Conservation (phyloP, 2,888 invertebrate species). For the Eurytoma californica region DNA sequence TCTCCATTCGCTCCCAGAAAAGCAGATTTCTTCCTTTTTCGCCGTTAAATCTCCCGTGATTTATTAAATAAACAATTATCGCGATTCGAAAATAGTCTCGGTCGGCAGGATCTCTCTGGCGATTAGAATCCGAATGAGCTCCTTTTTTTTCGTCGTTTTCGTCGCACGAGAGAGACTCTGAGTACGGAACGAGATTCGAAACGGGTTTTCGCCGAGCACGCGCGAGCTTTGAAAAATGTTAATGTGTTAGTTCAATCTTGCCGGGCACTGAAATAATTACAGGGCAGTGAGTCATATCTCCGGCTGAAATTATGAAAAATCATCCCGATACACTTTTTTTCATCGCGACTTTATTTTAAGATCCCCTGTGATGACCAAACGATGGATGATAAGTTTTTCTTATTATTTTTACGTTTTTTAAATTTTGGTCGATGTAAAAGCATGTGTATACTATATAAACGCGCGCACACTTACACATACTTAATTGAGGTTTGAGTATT, state of each 20-base stretch:
- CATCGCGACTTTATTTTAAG: constrained; percentile 33
- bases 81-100: constrained; percentile 27
- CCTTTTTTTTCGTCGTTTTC: constrained; percentile 1
- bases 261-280: constrained; percentile 51
- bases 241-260: constrained; percentile 43
- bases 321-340: constrained; percentile 12
- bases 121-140: constrained; percentile 7
- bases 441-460: not conserved
- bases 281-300: constrained; percentile 51
- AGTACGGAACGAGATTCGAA: constrained; percentile 46
- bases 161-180: not conserved
- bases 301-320: constrained; percentile 36
- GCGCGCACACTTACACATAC: not conserved
- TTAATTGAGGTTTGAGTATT: not conserved
- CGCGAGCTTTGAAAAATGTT: constrained; percentile 40
- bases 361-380: not conserved
- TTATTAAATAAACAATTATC: constrained; percentile 43
- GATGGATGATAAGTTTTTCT: constrained; percentile 24
- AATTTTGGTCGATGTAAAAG: no score
- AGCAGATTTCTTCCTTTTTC: constrained; percentile 16
- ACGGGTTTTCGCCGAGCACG: constrained; percentile 40
- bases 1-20: not conserved
- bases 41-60: constrained; percentile 35
- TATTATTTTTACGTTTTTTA: not conserved
- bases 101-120: not conserved